Conservation (phyloP, 2,113 vertebrate genomes). For the Cavia aperea region DNA sequence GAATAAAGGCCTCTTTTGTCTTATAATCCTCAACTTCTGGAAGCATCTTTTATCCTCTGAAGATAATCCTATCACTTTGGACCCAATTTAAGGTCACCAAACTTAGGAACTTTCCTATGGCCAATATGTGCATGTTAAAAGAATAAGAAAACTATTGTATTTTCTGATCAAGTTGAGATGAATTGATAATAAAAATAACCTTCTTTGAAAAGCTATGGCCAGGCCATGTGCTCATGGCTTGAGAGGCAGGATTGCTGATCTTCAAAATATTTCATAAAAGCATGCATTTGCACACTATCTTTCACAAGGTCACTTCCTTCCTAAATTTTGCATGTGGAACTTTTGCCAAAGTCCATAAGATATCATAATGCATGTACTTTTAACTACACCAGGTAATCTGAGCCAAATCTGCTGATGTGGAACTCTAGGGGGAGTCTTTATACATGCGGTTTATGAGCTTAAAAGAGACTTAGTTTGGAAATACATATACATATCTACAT, state of each 20-base stretch:
- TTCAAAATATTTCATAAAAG: constrained; percentile 27
- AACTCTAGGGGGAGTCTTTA: neutral
- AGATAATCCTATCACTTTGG: neutral
- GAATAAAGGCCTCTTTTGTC: too few species aligned
- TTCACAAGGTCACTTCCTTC: neutral
- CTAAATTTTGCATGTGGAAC: neutral
- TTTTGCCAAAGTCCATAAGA: neutral
- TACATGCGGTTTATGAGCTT: neutral
- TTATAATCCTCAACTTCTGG: too few species aligned
- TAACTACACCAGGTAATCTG: neutral
- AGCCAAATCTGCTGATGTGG: neutral
- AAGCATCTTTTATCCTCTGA: too few species aligned
- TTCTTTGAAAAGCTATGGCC: neutral
- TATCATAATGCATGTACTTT: neutral
- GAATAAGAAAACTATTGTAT: neutral
- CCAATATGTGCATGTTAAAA: neutral
- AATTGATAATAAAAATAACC: neutral
- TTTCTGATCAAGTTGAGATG: neutral
- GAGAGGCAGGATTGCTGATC: neutral
- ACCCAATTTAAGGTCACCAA: neutral
- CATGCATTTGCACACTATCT: neutral
- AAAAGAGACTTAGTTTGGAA: neutral
- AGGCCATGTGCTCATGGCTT: neutral
- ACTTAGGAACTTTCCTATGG: neutral
- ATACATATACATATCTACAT: neutral